Evolutionary conservation across 2,888 invertebrate genomes (phyloP), one percentile per base, ranked within the genome.

Genomic region (Tribolium freemani): DNA sequence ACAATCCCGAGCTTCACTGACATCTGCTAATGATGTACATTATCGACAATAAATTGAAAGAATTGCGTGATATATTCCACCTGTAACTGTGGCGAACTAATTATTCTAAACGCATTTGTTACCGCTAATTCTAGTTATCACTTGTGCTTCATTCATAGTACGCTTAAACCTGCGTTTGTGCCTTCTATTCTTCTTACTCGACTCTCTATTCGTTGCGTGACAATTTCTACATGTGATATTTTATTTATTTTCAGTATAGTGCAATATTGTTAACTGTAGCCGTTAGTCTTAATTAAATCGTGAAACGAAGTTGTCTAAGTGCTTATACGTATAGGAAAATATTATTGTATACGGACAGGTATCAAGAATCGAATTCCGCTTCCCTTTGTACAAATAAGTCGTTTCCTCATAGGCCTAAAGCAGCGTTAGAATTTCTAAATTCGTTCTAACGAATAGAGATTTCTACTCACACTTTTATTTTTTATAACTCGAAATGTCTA

Each of bases 1-100:
- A 86, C 75, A 84, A 84, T 67, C 85, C 86, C 13, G 85, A 86
- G 70, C 78, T 85, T 72, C 85, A 86, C 82, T 86, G 83, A 85
- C 80, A 78, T 76, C 78, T 76, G 72, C 75, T 81, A 75, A 76
- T 79, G 77, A 79, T 76, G 76, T 77, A 79, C 76, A 74, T 77
- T 75, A 76, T 78, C 79, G 82, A 82, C 82, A 83, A 82, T 82
- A 83, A 81, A 73, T 80, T 78, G 75, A 77, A 81, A 79, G 76
- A 78, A 77, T 78, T 81, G 77, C 79, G 83, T 82, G 82, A 84
- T 82, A 81, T 81, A 69, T 64, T 66, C 73, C 68, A 69, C 64
- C 20, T 58, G 58, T 64, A 63, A 60, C 10, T 56, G 68, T 60
- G 60, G 54, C 51, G 48, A 48, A 51, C 51, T 51, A 21, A 20